Evolutionary conservation across 1,140 invertebrate genomes (phyloP), one percentile per base, ranked within the genome.

Genomic region (Pemphigus obesinymphae): DNA sequence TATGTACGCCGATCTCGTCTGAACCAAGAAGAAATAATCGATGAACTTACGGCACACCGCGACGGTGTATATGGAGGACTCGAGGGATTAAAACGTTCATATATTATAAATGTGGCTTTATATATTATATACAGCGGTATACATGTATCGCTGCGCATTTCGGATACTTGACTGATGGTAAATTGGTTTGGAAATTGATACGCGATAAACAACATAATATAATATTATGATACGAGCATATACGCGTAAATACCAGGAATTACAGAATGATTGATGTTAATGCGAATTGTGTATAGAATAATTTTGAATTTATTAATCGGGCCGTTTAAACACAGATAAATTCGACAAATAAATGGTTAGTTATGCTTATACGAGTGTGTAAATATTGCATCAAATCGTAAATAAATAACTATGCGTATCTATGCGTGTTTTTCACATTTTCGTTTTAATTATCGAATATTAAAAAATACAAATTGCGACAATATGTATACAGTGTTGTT

Each of bases 81-180:
- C 37, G n/a, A n/a, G 37, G 66, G 66, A 68, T 68, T 68, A 68
- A 68, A 68, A 68, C 37, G n/a, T 37, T 68, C 66, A 43, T 43
- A 43, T 43, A 68, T 26, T 26, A 68, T 66, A 66, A 66, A 66
- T n/a, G 3, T 13, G 8, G 34, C 2, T 34, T 1, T 34, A 34
- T 63, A 34, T n/a, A 63, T 63, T 63, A 63, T 34, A 63, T 4
- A 5, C 37, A 8, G 37, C 8, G 7, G 31, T 13, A 37, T 4
- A 34, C 10, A 37, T 37, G 4, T n/a, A 6, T 8, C 7, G 29
- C 5, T 17, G 13, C 29, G 29, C 15, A 34, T 63, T 3, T n/a
- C 31, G 7, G 37, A 40, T 20, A 34, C 8, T 66, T 6, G 15
- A 20, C 29, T 20, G 17, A 17, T 8, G 15, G 61, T 34, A 17